These are phyloP conservation scores for Helostoma temminkii DNA, from an alignment of 2,797 vertebrate species.

Conservation along the genomic window DNA sequence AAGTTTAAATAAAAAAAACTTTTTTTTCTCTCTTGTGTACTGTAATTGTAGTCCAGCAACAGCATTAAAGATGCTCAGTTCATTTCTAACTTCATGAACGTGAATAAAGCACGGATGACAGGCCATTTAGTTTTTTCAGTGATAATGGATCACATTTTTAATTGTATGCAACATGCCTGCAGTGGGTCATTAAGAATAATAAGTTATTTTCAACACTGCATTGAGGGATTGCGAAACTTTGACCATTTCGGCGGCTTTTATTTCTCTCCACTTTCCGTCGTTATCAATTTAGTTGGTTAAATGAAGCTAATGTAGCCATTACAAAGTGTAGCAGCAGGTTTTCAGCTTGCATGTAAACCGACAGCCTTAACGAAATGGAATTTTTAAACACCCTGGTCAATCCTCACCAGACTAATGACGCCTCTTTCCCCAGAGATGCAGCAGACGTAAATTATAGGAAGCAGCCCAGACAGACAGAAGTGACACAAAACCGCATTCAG, in stretches of 20 bases:
- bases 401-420: conserved; percentile 69
- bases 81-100: conserved; percentile 43
- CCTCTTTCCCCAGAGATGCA: conserved; percentile 60
- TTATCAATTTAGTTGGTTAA: conserved; percentile 61
- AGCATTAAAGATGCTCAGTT: conserved; percentile 7
- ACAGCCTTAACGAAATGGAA: conserved; percentile 73
- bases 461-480: conserved; percentile 61
- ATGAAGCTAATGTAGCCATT: conserved; percentile 61
- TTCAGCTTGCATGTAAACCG: conserved; percentile 41
- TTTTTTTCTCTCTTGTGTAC: neutral
- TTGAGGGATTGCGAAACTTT: conserved; percentile 68
- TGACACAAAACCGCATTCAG: conserved; percentile 64
- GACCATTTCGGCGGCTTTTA: conserved; percentile 47
- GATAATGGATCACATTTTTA: conserved; percentile 73
- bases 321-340: conserved; percentile 53
- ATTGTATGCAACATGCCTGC: conserved; percentile 72
- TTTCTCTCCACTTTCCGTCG: conserved; percentile 21
- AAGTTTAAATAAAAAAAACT: neutral
- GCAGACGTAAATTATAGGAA: conserved; percentile 74
- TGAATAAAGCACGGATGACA: conserved; percentile 66
- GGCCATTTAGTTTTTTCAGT: conserved; percentile 63
- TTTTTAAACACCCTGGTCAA: conserved; percentile 74
- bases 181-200: conserved; percentile 75
- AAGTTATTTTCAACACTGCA: conserved; percentile 70
- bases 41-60: neutral